phyloP scores from a whole-genome alignment of 2,113 vertebrate genomes.

The Limnothrissa miodon region DNA sequence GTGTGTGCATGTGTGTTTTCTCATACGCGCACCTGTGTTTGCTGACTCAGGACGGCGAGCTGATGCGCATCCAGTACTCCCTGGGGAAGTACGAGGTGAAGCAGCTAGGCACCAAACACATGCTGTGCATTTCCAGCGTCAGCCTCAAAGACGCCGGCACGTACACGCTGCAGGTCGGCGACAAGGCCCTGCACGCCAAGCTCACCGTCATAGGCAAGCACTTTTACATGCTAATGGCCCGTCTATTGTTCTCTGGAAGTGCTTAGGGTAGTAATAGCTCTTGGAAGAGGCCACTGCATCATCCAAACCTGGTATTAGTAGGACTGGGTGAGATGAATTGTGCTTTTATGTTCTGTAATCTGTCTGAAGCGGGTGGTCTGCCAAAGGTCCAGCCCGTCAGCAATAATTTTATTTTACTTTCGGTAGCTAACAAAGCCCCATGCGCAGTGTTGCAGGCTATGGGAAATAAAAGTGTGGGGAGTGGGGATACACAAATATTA shows the following conservation, averaged over 20 bases:
- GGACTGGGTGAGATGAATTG: background rate
- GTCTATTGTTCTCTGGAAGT: background rate
- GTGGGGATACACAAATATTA: background rate
- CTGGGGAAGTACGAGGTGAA: conserved; percentile 67
- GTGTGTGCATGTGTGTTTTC: background rate
- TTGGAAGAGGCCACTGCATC: background rate
- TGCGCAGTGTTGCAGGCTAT: background rate
- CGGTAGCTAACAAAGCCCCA: background rate
- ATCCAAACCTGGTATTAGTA: background rate
- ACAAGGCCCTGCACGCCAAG: conserved; percentile 54
- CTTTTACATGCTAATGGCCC: background rate
- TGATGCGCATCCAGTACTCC: conserved; percentile 61
- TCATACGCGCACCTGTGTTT: conserved; percentile 8
- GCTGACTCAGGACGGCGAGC: conserved; percentile 55
- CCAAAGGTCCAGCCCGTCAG: background rate
- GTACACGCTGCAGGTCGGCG: conserved; percentile 55
- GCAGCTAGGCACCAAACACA: conserved; percentile 65
- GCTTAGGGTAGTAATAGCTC: background rate
- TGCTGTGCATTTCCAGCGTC: conserved; percentile 57
- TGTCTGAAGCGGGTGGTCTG: background rate
- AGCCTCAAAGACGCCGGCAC: conserved; percentile 53
- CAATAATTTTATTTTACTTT: background rate
- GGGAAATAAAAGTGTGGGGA: background rate
- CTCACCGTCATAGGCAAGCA: conserved; percentile 56
- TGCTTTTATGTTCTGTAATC: background rate